Evolutionary conservation across 2,113 vertebrate genomes (phyloP).

Genomic region (Apodemus speciosus): DNA sequence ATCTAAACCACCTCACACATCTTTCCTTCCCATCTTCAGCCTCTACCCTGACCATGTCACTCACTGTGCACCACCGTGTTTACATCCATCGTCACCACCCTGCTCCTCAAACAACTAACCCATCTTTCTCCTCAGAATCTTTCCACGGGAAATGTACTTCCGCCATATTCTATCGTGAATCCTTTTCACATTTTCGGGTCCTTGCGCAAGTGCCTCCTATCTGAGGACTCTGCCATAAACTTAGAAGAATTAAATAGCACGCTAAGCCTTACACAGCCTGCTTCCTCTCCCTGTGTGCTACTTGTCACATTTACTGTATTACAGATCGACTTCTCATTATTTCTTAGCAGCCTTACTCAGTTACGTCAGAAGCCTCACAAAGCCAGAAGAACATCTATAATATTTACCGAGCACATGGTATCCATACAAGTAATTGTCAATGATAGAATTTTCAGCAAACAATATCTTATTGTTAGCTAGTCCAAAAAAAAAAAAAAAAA

Average conservation of each 20-base stretch:
- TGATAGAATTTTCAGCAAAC: background rate
- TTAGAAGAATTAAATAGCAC: background rate
- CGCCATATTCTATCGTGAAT: background rate
- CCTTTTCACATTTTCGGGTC: background rate
- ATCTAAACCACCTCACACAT: background rate
- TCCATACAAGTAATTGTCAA: background rate
- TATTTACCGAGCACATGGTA: background rate
- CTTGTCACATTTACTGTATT: background rate
- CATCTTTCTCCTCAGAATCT: background rate
- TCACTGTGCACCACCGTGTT: fast-evolving
- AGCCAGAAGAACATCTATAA: background rate
- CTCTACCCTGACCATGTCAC: background rate
- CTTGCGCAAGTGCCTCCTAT: background rate
- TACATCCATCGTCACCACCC: background rate
- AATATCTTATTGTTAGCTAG: background rate
- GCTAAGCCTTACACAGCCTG: background rate
- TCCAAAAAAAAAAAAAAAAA: background rate
- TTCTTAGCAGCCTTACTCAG: background rate
- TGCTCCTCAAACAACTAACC: background rate
- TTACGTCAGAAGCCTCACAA: background rate
- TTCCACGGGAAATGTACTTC: background rate
- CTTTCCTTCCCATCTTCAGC: background rate
- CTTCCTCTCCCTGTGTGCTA: background rate
- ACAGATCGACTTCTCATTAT: background rate
- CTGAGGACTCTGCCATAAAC: background rate